These are phyloP conservation scores for Cantharis nigra DNA, from an alignment of 2,888 invertebrate species.

Conservation along the genomic window DNA sequence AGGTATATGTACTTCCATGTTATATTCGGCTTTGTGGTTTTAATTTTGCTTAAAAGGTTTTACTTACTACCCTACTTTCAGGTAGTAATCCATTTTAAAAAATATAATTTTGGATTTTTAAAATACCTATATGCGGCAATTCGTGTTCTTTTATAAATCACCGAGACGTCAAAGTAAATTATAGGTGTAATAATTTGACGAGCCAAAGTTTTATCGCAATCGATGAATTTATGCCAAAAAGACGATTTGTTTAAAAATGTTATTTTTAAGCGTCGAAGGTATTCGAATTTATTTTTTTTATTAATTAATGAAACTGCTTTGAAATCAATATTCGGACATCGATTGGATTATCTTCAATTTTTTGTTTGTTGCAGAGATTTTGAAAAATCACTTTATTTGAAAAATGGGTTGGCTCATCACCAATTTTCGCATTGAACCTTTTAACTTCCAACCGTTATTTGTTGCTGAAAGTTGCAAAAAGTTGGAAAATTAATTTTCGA, in stretches of 20 bases:
- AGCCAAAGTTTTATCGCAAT: background rate
- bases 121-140: background rate
- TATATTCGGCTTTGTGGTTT: slow-evolving; percentile 5
- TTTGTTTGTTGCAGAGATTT: background rate
- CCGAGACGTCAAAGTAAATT: background rate
- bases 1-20: background rate
- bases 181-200: background rate
- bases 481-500: background rate
- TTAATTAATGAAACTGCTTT: background rate
- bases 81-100: background rate
- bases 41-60: slow-evolving; percentile 3
- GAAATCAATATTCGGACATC: background rate
- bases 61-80: background rate
- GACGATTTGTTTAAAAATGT: background rate
- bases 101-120: background rate
- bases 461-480: background rate
- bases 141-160: background rate
- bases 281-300: background rate
- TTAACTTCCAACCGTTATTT: background rate
- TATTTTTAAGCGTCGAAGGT: background rate
- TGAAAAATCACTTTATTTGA: background rate
- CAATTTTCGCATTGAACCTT: background rate
- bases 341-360: background rate
- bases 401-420: background rate
- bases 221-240: background rate